phyloP scores from a whole-genome alignment of 2,888 invertebrate species.

The Branchipolynoe longqiensis region DNA sequence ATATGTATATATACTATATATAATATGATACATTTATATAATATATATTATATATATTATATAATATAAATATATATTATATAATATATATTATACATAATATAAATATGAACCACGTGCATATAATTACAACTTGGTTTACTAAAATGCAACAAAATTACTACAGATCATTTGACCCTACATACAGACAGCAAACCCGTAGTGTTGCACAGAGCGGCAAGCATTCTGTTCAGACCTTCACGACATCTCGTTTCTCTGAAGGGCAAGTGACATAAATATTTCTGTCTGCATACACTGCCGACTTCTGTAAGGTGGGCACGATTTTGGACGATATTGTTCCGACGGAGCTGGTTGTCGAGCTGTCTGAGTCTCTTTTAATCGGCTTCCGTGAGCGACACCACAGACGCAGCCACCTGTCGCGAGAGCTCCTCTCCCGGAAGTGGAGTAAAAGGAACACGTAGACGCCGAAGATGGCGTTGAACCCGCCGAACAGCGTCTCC shows the following conservation, averaged over 20 bases:
- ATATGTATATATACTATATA: too few relatives aligned
- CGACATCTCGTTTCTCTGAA: conserved; percentile 35
- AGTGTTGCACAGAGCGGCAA: conserved; percentile 30
- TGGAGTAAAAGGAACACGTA: conserved; percentile 76
- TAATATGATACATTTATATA: not conserved
- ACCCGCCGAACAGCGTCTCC: conserved; percentile 79
- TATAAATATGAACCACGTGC: not conserved
- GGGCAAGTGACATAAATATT: conserved; percentile 46
- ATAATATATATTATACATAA: not conserved
- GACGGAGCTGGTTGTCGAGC: conserved; percentile 28
- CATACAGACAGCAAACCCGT: conserved; percentile 3
- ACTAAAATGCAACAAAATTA: not conserved
- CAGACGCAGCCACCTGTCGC: conserved; percentile 69
- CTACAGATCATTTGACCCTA: not conserved
- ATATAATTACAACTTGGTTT: too few relatives aligned
- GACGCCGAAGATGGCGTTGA: conserved; percentile 76
- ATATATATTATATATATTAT: not conserved
- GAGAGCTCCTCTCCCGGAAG: conserved; percentile 71
- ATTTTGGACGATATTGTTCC: conserved; percentile 40
- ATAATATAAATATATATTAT: not conserved
- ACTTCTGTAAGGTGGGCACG: conserved; percentile 33
- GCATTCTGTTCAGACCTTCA: conserved; percentile 8
- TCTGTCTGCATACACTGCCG: not conserved
- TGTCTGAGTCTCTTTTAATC: conserved; percentile 31
- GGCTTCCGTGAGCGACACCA: conserved; percentile 64